These are phyloP conservation scores for Drosophila littoralis DNA, from an alignment of 1,140 invertebrate species.

Conservation along the genomic window DNA sequence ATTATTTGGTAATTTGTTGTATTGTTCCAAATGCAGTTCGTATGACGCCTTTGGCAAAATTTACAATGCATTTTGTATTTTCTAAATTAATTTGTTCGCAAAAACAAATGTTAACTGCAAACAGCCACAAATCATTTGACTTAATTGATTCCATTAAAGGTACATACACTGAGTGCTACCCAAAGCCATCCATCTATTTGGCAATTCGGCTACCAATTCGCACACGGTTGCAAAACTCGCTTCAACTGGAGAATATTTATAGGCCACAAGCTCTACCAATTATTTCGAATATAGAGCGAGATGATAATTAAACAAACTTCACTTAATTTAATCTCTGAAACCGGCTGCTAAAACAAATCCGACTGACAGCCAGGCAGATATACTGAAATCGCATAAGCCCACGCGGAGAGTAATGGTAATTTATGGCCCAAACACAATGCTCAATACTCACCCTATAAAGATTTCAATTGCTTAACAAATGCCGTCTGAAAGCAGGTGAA, in stretches of 20 bases:
- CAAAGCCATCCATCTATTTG: conserved; percentile 67
- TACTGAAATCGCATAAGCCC: conserved; percentile 34
- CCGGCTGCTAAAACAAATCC: conserved; percentile 24
- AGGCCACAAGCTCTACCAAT: conserved; percentile 49
- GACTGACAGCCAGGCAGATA: conserved; percentile 5
- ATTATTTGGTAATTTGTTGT: conserved; percentile 64
- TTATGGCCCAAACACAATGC: conserved; percentile 48
- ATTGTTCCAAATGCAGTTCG: conserved; percentile 62
- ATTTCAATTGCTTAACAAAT: conserved; percentile 58
- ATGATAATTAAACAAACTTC: conserved; percentile 61
- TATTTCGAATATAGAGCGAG: conserved; percentile 53
- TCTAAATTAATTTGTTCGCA: conserved; percentile 59
- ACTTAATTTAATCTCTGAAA: conserved; percentile 20
- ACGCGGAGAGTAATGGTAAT: conserved; percentile 61
- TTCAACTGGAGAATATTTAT: conserved; percentile 57
- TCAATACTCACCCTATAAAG: conserved; percentile 59
- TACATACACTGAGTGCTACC: conserved; percentile 58
- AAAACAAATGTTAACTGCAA: conserved; percentile 63
- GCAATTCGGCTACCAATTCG: conserved; percentile 21
- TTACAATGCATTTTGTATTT: conserved; percentile 48
- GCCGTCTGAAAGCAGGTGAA: conserved; percentile 54
- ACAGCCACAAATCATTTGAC: conserved; percentile 53
- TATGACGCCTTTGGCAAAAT: conserved; percentile 33
- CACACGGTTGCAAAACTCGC: conserved; percentile 58
- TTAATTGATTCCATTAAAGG: conserved; percentile 69